phyloP scores from a whole-genome alignment of 1,140 invertebrate genomes.

The Harlomillsia oculata region DNA sequence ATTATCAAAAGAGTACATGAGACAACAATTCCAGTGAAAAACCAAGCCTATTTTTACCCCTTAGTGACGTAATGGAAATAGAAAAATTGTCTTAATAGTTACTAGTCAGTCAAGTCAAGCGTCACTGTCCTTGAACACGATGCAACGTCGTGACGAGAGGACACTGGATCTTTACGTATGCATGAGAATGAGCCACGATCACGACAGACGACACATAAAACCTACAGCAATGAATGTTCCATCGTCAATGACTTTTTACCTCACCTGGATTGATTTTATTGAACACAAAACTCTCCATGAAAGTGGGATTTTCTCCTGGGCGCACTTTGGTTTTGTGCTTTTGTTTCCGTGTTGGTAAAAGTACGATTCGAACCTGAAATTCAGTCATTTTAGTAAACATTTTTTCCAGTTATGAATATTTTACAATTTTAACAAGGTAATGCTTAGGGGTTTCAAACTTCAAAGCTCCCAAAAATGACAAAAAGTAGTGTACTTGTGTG shows the following conservation, averaged over 20 bases:
- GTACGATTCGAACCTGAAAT: constrained; percentile 63
- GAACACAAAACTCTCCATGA: constrained; percentile 83
- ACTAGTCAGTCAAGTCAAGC: too few species aligned
- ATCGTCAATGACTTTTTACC: constrained; percentile 8
- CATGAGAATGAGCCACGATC: too few species aligned
- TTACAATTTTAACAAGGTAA: background rate
- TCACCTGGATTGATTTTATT: constrained; percentile 78
- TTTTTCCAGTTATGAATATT: background rate
- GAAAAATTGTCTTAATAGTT: too few species aligned
- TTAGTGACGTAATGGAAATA: too few species aligned
- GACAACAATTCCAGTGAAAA: too few species aligned
- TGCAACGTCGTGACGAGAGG: too few species aligned
- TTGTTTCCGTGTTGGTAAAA: constrained; percentile 82
- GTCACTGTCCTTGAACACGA: too few species aligned
- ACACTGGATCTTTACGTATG: too few species aligned
- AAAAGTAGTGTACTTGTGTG: constrained; percentile 52
- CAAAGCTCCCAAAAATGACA: background rate
- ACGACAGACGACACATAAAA: too few species aligned
- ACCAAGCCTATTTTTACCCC: too few species aligned
- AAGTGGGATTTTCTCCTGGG: constrained; percentile 76
- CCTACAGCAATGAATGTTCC: too few species aligned
- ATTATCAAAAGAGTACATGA: too few species aligned
- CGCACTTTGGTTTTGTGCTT: constrained; percentile 86
- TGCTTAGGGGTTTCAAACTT: background rate
- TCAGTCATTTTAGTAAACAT: background rate